phyloP scores from a whole-genome alignment of 2,113 vertebrate genomes.

The Pygoscelis adeliae region DNA sequence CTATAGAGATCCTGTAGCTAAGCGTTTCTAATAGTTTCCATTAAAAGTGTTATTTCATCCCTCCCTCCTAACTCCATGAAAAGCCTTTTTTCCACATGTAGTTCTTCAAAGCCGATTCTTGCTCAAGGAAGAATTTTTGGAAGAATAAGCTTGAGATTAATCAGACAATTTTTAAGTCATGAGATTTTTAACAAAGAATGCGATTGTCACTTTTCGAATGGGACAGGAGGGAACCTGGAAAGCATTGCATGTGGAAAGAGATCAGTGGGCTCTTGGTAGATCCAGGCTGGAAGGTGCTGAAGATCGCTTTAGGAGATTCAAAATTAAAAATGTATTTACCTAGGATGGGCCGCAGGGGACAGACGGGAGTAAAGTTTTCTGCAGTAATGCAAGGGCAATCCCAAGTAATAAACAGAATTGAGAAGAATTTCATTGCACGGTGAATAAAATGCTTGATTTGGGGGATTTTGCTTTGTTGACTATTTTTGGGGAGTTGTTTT shows the following conservation, averaged over 20 bases:
- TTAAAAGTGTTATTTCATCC: neutral
- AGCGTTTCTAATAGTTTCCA: constrained; percentile 31
- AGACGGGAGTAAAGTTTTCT: neutral
- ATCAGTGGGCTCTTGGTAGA: neutral
- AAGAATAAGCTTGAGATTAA: neutral
- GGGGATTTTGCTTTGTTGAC: neutral
- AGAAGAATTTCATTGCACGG: rapidly evolving
- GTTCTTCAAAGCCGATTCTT: neutral
- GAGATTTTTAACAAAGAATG: neutral
- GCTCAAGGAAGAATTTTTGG: neutral
- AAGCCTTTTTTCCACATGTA: neutral
- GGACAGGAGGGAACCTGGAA: neutral
- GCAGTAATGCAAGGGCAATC: neutral
- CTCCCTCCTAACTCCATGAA: neutral
- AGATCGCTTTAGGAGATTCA: neutral
- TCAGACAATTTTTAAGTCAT: neutral
- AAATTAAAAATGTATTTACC: neutral
- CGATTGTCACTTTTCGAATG: neutral
- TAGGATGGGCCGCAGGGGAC: neutral
- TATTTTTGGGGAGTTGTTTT: neutral
- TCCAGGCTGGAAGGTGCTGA: neutral
- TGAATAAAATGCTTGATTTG: neutral
- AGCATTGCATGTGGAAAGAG: neutral
- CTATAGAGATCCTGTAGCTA: neutral
- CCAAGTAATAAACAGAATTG: neutral